These are phyloP conservation scores for Rafetus swinhoei DNA, from an alignment of 2,113 vertebrate species.

Conservation along the genomic window DNA sequence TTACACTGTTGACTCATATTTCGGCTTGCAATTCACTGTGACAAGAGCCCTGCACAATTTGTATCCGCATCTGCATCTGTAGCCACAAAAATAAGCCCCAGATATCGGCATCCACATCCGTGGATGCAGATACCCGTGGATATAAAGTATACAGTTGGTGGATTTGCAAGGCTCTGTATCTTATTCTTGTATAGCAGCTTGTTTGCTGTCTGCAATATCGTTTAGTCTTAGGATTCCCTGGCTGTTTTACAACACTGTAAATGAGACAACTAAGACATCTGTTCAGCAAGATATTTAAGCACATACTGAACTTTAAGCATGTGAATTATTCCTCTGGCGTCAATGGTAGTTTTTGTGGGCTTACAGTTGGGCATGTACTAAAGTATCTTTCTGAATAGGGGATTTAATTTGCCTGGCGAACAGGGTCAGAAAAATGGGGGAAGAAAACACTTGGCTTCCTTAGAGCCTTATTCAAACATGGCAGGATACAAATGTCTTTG, in stretches of 20 bases:
- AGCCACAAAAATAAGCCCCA: too few relatives aligned
- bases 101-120: too few relatives aligned
- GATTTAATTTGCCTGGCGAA: neutral
- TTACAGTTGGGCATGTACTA: neutral
- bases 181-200: neutral
- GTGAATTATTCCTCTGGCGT: neutral
- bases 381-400: neutral
- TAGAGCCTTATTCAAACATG: neutral
- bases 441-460: neutral
- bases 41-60: too few relatives aligned
- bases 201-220: neutral
- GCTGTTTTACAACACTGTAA: neutral
- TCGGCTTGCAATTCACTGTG: too few relatives aligned
- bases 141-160: too few relatives aligned
- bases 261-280: neutral
- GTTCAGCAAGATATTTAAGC: neutral
- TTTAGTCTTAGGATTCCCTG: neutral
- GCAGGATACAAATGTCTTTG: neutral
- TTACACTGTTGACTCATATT: too few relatives aligned
- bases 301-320: too few relatives aligned
- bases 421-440: neutral
- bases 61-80: too few relatives aligned
- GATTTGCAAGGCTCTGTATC: too few relatives aligned
- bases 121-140: too few relatives aligned
- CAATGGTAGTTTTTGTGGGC: neutral